Evolutionary conservation across 2,113 vertebrate species (phyloP).

Genomic region (Ibidorhyncha struthersii): DNA sequence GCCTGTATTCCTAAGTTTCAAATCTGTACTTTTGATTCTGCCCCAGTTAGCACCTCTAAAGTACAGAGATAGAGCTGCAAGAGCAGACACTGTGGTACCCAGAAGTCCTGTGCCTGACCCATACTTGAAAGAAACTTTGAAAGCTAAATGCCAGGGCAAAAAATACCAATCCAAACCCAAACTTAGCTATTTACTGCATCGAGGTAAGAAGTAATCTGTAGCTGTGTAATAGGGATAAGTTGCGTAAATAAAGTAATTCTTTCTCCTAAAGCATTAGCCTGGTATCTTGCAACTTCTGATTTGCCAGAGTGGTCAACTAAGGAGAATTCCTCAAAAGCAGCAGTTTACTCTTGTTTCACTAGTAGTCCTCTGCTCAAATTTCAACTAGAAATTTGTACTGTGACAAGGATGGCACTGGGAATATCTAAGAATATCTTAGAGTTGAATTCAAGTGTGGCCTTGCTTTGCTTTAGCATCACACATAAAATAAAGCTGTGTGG

Average conservation of each 20-base stretch:
- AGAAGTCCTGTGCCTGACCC: background rate
- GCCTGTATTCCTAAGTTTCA: background rate
- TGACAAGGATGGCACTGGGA: background rate
- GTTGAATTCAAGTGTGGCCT: background rate
- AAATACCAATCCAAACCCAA: background rate
- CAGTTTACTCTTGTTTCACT: background rate
- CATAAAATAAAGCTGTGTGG: background rate
- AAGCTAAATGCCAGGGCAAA: background rate
- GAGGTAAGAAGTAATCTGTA: background rate
- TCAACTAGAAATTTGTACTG: background rate
- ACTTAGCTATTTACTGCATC: background rate
- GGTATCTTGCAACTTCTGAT: background rate
- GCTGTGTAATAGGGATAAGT: rapidly evolving
- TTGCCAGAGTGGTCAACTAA: too few relatives aligned
- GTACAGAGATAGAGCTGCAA: background rate
- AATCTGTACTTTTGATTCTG: background rate
- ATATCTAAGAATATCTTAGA: background rate
- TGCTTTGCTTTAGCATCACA: background rate
- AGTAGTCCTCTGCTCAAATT: background rate
- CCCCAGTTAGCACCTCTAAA: background rate
- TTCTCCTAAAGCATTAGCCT: background rate
- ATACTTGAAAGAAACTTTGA: background rate
- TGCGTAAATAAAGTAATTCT: background rate
- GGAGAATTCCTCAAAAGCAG: background rate
- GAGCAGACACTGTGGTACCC: background rate